These are phyloP conservation scores for Tachyglossus aculeatus DNA, from an alignment of 2,797 vertebrate genomes.

Conservation along the genomic window DNA sequence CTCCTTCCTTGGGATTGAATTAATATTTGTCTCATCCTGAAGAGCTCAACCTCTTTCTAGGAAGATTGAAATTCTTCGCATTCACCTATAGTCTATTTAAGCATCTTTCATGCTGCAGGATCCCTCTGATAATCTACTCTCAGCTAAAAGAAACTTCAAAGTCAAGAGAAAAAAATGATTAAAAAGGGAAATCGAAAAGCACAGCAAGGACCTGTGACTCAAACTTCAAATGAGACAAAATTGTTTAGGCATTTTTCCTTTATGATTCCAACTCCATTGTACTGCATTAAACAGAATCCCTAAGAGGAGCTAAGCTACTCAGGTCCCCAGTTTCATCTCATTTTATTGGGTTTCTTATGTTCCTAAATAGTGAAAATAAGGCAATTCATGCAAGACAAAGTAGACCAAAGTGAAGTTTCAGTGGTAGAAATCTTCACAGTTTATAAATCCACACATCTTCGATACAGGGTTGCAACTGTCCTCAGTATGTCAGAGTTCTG, in stretches of 20 bases:
- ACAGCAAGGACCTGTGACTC: conserved; percentile 50
- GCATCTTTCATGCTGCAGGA: conserved; percentile 39
- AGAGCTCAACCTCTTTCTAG: conserved; percentile 47
- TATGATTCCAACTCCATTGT: conserved; percentile 11
- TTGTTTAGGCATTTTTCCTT: conserved; percentile 30
- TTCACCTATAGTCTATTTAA: conserved; percentile 51
- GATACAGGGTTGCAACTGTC: no score
- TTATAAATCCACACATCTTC: no score
- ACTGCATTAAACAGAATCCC: background rate
- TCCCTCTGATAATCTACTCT: conserved; percentile 63
- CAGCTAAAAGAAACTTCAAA: conserved; percentile 66
- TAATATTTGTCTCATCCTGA: conserved; percentile 50
- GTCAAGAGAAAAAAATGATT: conserved; percentile 38
- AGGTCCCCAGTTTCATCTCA: no score
- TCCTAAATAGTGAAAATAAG: conserved; percentile 4
- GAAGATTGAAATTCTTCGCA: conserved; percentile 51
- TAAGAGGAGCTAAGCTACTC: conserved; percentile 2
- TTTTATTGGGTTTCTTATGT: conserved; percentile 2
- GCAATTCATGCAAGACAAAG: background rate
- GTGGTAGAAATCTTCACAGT: background rate
- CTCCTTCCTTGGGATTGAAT: conserved; percentile 47
- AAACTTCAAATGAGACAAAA: conserved; percentile 56
- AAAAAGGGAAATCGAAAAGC: conserved; percentile 44
- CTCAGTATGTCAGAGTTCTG: no score
- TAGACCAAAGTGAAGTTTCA: background rate